These are phyloP conservation scores for Riparia riparia DNA, from an alignment of 2,113 vertebrate genomes.

Conservation along the genomic window DNA sequence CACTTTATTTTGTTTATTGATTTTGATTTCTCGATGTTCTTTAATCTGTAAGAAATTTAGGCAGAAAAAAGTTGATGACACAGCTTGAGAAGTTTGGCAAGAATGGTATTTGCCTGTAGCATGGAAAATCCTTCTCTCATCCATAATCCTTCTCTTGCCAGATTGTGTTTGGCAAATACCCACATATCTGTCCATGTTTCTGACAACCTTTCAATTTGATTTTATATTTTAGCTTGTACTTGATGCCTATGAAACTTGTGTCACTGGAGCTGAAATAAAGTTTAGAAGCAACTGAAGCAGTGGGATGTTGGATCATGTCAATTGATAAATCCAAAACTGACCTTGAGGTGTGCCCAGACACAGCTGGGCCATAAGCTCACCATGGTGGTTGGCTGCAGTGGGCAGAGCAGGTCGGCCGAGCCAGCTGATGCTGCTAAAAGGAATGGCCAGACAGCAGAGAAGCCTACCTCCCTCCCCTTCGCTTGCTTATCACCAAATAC, in stretches of 20 bases:
- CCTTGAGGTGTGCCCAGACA: background rate
- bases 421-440: background rate
- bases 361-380: background rate
- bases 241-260: background rate
- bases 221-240: background rate
- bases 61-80: background rate
- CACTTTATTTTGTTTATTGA: background rate
- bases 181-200: rapidly evolving
- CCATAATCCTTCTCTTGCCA: background rate
- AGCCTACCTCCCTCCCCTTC: background rate
- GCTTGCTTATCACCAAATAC: background rate
- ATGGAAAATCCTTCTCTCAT: background rate
- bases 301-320: background rate
- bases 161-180: background rate
- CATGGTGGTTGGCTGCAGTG: background rate
- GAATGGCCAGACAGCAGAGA: background rate
- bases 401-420: background rate
- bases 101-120: background rate
- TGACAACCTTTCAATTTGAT: background rate
- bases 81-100: background rate
- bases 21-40: background rate
- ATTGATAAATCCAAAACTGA: background rate
- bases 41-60: background rate
- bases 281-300: background rate
- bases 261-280: background rate